A percentile compares a stretch with the other conserved stretches of the same genome.
Conservation (phyloP, 2,888 invertebrate genomes). For the Schrankia costaestrigalis region DNA sequence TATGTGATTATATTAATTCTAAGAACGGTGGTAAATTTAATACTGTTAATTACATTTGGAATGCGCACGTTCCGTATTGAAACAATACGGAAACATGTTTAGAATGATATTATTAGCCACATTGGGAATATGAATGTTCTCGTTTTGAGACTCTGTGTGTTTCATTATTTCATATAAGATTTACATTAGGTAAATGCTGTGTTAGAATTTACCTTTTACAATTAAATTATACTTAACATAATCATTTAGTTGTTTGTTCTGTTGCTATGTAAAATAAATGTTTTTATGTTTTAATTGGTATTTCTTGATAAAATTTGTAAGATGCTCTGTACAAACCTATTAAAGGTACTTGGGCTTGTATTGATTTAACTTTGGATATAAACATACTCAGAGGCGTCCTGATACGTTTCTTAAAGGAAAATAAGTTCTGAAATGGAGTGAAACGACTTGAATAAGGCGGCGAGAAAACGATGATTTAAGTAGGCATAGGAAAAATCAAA, state of each 20-base stretch:
- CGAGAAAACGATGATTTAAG: too few relatives aligned
- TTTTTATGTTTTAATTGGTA: too few relatives aligned
- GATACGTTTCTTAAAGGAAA: too few relatives aligned
- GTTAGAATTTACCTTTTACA: neutral
- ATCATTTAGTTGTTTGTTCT: neutral
- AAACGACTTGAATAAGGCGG: too few relatives aligned
- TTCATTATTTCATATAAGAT: constrained; percentile 10
- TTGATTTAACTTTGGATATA: too few relatives aligned
- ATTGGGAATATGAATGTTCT: constrained; percentile 6
- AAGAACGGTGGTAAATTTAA: constrained; percentile 27
- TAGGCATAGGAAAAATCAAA: too few relatives aligned
- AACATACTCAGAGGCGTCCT: too few relatives aligned
- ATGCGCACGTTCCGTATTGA: constrained; percentile 12
- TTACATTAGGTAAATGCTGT: constrained; percentile 12
- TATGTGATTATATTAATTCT: constrained; percentile 30
- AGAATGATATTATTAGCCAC: constrained; percentile 22
- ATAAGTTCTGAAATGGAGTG: too few relatives aligned
- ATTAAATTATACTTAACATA: neutral
- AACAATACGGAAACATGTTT: constrained; percentile 11
- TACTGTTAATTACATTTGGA: constrained; percentile 28
- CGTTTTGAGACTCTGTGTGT: constrained; percentile 2
- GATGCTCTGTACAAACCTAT: too few relatives aligned
- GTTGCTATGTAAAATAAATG: too few relatives aligned
- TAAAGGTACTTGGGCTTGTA: too few relatives aligned
- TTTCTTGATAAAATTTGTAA: too few relatives aligned